These are phyloP conservation scores for Dipodomys ordii DNA, from an alignment of 2,113 vertebrate species.

Conservation along the genomic window DNA sequence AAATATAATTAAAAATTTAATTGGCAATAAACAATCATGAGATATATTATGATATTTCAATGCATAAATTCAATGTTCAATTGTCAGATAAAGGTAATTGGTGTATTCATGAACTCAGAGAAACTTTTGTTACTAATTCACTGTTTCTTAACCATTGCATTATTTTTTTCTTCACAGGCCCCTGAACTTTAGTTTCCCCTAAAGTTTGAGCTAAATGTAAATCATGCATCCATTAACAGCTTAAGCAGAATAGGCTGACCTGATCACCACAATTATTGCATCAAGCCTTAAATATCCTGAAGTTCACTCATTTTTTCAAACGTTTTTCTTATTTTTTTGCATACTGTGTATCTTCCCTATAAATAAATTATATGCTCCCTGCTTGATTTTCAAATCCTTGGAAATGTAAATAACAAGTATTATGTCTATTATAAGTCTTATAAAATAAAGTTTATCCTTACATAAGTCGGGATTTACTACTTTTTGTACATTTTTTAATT, in stretches of 20 bases:
- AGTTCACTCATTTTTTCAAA: not conserved
- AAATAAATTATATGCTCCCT: not conserved
- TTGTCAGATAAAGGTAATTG: not conserved
- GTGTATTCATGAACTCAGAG: not conserved
- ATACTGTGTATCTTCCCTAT: not conserved
- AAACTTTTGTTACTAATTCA: not conserved
- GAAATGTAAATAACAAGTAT: too few relatives aligned
- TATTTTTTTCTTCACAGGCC: not conserved
- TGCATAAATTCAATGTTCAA: not conserved
- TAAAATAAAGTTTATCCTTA: not conserved
- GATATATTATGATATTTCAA: not conserved
- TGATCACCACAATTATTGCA: not conserved
- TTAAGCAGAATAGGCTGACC: not conserved
- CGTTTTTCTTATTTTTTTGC: not conserved
- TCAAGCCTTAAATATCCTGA: not conserved
- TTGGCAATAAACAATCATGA: not conserved
- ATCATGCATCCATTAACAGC: not conserved
- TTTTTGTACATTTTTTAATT: too few relatives aligned
- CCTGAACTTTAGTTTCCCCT: not conserved
- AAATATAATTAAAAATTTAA: not conserved
- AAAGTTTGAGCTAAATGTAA: not conserved
- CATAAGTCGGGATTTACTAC: not conserved
- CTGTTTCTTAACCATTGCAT: not conserved
- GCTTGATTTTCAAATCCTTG: not conserved
- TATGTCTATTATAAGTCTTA: not conserved